These are phyloP conservation scores for Poeciliopsis turrubarensis DNA, from an alignment of 2,113 vertebrate genomes.

Conservation along the genomic window DNA sequence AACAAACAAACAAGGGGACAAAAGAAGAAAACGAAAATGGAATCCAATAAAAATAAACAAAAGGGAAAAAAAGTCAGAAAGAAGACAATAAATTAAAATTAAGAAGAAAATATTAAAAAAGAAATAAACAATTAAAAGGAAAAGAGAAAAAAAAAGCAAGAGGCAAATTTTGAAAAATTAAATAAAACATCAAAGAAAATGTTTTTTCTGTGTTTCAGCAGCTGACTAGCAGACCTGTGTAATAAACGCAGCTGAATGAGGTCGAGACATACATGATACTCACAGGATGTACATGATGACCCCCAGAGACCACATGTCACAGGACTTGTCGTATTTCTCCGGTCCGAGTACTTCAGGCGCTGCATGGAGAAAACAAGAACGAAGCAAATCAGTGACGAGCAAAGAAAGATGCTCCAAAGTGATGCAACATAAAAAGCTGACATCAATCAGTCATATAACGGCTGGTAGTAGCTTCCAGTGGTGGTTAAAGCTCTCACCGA, in stretches of 20 bases:
- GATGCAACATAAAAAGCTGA: conserved; percentile 7
- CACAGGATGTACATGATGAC: conserved; percentile 99
- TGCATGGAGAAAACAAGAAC: conserved; percentile 61
- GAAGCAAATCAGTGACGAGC: neutral
- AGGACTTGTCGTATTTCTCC: conserved; percentile 98
- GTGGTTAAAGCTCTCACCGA: conserved; percentile 53
- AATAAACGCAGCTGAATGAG: neutral
- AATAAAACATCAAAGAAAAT: neutral
- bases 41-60: neutral
- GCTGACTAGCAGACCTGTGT: neutral
- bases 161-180: too few relatives aligned
- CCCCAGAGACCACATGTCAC: conserved; percentile 98
- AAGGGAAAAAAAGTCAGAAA: neutral
- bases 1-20: neutral
- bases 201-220: neutral
- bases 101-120: neutral
- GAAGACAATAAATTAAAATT: neutral
- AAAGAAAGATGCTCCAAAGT: conserved; percentile 9
- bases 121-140: neutral
- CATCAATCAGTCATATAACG: neutral
- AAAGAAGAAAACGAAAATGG: neutral
- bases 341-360: conserved; percentile 96
- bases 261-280: conserved; percentile 73
- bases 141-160: neutral
- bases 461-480: neutral